Conservation (phyloP, 2,888 invertebrate genomes). For the Copidosoma aretas region DNA sequence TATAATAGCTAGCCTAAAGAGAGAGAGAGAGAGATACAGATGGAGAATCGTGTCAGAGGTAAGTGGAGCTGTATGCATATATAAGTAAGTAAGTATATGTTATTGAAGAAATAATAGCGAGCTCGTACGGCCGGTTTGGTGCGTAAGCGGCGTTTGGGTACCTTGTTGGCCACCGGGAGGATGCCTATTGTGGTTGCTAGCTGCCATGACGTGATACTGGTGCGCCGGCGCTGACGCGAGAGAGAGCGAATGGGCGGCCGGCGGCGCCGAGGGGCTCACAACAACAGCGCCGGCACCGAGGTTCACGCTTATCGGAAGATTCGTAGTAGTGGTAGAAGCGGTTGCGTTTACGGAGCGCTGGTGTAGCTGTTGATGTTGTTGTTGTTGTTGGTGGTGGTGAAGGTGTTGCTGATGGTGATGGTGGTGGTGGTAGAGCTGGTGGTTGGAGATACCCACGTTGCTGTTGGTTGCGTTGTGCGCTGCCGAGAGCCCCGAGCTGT, state of each 20-base stretch:
- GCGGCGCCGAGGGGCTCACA: neutral
- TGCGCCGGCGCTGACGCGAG: conserved; percentile 57
- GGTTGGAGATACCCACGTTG: conserved; percentile 68
- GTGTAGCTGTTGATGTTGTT: conserved; percentile 48
- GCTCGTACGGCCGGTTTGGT: conserved; percentile 55
- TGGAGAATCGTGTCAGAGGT: neutral
- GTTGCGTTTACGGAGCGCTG: conserved; percentile 23
- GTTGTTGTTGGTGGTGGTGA: conserved; percentile 12
- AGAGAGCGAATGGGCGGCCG: conserved; percentile 40
- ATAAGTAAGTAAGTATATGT: neutral
- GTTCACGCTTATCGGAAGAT: conserved; percentile 63
- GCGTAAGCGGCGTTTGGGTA: conserved; percentile 61
- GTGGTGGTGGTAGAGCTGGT: conserved; percentile 57
- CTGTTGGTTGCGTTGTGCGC: conserved; percentile 12
- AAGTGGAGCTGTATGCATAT: neutral
- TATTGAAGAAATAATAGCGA: neutral
- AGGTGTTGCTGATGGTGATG: conserved; percentile 28
- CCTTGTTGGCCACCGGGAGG: conserved; percentile 58
- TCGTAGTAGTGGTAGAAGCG: conserved; percentile 58
- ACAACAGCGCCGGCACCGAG: conserved; percentile 45
- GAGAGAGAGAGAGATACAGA: too few relatives aligned
- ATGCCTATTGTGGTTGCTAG: conserved; percentile 63
- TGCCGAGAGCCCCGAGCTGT: conserved; percentile 65
- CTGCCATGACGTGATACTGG: conserved; percentile 62
- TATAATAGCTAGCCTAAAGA: too few relatives aligned